Base-by-base conservation (phyloP, 2,113 vertebrate genomes). In the Pteropus alecto region DNA sequence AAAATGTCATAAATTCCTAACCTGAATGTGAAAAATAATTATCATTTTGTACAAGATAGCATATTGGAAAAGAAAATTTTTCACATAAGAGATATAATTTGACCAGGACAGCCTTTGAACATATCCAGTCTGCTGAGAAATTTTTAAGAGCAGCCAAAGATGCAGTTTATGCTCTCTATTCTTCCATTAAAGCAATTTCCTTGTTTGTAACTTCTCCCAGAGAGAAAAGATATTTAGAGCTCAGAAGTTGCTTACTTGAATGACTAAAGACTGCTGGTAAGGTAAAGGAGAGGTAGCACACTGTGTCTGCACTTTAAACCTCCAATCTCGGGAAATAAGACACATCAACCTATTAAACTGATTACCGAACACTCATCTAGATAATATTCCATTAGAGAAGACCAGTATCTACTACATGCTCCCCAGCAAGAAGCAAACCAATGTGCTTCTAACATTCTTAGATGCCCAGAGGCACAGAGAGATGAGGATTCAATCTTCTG, bases 381-480 rank as follows among this genome's bases (percentile, higher is more conserved):
- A 88, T 41, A 54, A 28, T 19, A 33, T 46, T 46, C 35, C 70
- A 86, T 35, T 67, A 82, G 7, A 94, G 51, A 86, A 91, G 60
- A 48, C 19, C 38, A 71, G 15, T 30, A 56, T 48, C 61, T 60
- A 76, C 0, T 5, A 67, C 1, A 56, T 22, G 28, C 21, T 81
- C 26, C 18, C 76, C 73, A 76, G 5, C n/a, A 74, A 94, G 54
- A 90, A 85, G 43, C 77, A 89, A 73, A 54, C 2, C 61, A 83
- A 28, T 16, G 43, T 93, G 93, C 68, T 93, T 93, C 83, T 56
- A 68, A 84, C 85, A 95, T 95, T 48, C 77, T 85, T 43, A 68
- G 90, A 68, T 86, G 38, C 71, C 71, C 81, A 67, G 70, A 89
- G 85, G 89, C 90, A 41, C 5, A 1, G 46, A 93, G 81, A 94